Evolutionary conservation across 2,888 invertebrate species (phyloP).

Genomic region (Eudiplozoon nipponicum): DNA sequence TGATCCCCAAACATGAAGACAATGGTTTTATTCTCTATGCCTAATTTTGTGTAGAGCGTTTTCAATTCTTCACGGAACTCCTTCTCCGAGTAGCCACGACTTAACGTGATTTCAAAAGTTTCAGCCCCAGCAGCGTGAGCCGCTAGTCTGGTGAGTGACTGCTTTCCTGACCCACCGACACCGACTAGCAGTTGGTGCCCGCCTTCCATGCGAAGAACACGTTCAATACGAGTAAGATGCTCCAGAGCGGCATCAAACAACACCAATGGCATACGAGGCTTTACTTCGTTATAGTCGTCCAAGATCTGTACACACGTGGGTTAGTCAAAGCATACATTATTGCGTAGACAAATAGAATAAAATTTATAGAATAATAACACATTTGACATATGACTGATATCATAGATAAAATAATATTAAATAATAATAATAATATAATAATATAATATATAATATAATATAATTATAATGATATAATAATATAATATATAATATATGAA

Average conservation of each 20-base stretch:
- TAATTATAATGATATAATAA: no score
- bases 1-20: slow-evolving; percentile 53
- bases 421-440: background rate
- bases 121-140: slow-evolving; percentile 52
- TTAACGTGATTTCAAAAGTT: slow-evolving; percentile 40
- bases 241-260: slow-evolving; percentile 64
- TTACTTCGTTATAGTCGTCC: slow-evolving; percentile 48
- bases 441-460: no score
- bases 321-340: background rate
- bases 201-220: slow-evolving; percentile 46
- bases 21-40: slow-evolving; percentile 43
- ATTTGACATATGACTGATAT: background rate
- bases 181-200: slow-evolving; percentile 57
- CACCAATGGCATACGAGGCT: slow-evolving; percentile 42
- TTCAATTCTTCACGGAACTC: slow-evolving; percentile 58
- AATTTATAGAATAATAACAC: background rate
- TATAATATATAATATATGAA: no score
- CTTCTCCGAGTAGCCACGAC: slow-evolving; percentile 50
- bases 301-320: slow-evolving; percentile 34
- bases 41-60: slow-evolving; percentile 40
- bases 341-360: slow-evolving; percentile 2
- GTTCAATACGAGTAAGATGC: slow-evolving; percentile 53
- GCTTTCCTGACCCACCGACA: slow-evolving; percentile 59
- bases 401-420: background rate
- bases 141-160: slow-evolving; percentile 40